Base-by-base conservation (phyloP, 2,113 vertebrate species). In the Genyomyrus donnyi region DNA sequence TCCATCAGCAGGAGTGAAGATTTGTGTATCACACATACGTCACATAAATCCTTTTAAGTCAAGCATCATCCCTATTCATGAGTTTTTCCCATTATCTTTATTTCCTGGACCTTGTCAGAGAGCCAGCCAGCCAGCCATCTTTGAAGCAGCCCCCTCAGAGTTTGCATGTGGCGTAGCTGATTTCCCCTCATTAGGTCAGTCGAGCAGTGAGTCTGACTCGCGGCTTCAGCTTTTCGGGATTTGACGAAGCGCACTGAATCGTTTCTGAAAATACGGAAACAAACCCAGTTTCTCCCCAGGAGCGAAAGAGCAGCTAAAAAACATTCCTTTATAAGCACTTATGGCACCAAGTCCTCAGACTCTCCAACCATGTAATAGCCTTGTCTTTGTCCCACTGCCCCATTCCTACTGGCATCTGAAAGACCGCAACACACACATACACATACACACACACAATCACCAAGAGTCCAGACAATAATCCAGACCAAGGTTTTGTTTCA, bases 11-110 rank as follows among this genome's bases (percentile, higher is more conserved):
- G 50, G 85, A 87, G n/a, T 49, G 50, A 39, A 52, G 46, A 8
- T 53, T 53, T 2, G 13, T 39, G 50, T 50, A 39, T 87, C 85
- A 52, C 49, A 19, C 50, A 21, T 15, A 86, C 24, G 48, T 49
- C 46, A 86, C 46, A 53, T 56, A 56, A 87, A 52, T 15, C n/a
- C 46, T 49, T 87, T 87, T 53, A 27, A 48, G 45, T 87, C 17
- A 5, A 39, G 85, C 85, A 21, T 87, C 85, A 56, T 87, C 50
- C 17, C 85, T 49, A 53, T 87, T 86, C 85, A 86, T 86, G n/a
- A 86, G 24, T 86, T 86, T 56, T 87, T 39, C 88, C 88, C 70
- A 80, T 89, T 50, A 80, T 88, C 88, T 19, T 50, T 52, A 52
- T 31, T 80, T 80, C 5, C 48, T 77, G 42, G 46, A 35, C 45